Percentiles rank a stretch among this genome's conserved stretches.
Conservation (phyloP, 2,888 invertebrate species). For the Pachydiplax longipennis region DNA sequence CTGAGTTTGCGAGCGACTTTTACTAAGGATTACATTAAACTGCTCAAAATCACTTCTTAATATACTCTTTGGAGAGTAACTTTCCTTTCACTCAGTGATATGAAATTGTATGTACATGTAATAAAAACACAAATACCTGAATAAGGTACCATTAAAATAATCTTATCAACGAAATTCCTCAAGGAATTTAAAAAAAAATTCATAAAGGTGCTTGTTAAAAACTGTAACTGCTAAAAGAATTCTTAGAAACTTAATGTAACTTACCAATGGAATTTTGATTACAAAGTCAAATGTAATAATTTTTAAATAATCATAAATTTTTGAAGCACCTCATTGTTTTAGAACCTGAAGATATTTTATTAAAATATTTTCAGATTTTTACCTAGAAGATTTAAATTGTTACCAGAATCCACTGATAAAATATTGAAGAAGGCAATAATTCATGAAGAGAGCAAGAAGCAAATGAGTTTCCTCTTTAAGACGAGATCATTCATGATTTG, state of each 20-base stretch:
- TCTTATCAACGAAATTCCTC: not conserved
- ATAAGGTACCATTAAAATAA: not conserved
- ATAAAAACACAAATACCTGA: not conserved
- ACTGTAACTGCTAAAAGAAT: not conserved
- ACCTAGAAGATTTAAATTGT: not conserved
- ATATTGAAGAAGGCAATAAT: not conserved
- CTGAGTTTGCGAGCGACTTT: not conserved
- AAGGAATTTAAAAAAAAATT: not conserved
- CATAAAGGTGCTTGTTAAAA: not conserved
- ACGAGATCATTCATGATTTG: constrained; percentile 26
- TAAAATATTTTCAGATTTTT: not conserved
- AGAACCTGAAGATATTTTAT: not conserved
- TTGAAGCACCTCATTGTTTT: not conserved
- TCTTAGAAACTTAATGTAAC: not conserved
- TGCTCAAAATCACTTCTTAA: not conserved
- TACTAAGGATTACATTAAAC: not conserved
- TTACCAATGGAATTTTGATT: not conserved
- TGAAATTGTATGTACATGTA: not conserved
- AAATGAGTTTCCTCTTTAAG: not conserved
- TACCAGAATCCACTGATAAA: not conserved
- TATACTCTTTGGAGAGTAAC: not conserved
- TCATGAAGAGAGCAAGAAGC: not conserved
- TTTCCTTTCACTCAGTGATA: not conserved
- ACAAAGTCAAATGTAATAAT: not conserved
- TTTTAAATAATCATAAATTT: not conserved